Evolutionary conservation across 2,797 vertebrate species (phyloP), one percentile per base, ranked within the genome.

Genomic region (Neosalanx taihuensis): DNA sequence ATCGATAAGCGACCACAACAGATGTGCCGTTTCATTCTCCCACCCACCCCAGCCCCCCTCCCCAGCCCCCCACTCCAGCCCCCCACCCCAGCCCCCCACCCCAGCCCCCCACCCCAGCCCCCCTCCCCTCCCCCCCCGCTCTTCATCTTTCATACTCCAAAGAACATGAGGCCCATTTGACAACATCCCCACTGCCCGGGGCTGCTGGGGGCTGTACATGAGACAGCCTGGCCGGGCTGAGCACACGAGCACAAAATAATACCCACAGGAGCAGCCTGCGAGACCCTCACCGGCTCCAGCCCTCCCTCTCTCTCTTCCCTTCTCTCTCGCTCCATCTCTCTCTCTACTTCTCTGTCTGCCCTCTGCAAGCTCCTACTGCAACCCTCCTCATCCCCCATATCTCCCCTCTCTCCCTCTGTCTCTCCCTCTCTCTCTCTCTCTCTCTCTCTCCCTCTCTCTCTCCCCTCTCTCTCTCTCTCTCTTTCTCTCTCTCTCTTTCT

Each of bases 111-210:
- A n/a, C n/a, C n/a, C n/a, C n/a, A n/a, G 1, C 51, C 12, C 46
- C 13, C 51, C 20, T 9, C 20, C 56, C 20, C 53, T 30, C 26
- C 20, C 31, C 37, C 35, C 10, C 37, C 20, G 67, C 74, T 20
- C 3, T 75, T 73, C 70, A 81, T 85, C 74, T 79, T 84, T 84
- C 77, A 82, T 80, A 72, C 76, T 82, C 68, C 74, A 80, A 77
- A 83, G 83, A 84, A 84, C 81, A 86, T 80, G 79, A 79, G 76
- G 77, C 82, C 84, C 76, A 77, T 83, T 81, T 83, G 79, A 82
- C 84, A 84, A 84, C 84, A 84, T 72, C 74, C 65, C 79, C 78
- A 59, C 74, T 69, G 69, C 74, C 81, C 77, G 23, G 37, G 71
- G 71, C 70, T 6, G 80, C 86, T 82, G 72, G 71, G 63, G 86